Base-by-base conservation (phyloP, 2,113 vertebrate genomes). In the Chrysemys picta region DNA sequence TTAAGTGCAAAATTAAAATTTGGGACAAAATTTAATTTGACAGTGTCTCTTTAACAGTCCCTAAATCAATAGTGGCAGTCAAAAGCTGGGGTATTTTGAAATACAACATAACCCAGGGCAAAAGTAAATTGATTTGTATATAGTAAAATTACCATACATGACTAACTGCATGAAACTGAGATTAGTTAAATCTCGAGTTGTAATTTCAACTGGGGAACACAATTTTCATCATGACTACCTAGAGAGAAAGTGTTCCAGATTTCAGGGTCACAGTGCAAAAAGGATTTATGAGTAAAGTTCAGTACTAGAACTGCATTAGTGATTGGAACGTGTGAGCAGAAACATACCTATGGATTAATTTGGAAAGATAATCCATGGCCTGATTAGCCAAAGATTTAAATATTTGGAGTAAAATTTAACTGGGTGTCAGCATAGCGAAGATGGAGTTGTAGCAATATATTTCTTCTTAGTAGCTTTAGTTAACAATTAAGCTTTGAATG, bases 381-480 rank as follows among this genome's bases (percentile, higher is more conserved):
- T 92, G 84, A 94, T 89, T 94, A 96, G 57, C 69, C 87, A 88
- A 94, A 89, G 75, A 89, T 84, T 91, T 83, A 88, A 96, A 80
- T 85, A 82, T 19, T 4, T 62, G 38, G 87, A 92, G 38, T 82
- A 72, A 87, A 96, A 96, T 82, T 91, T 80, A n/a, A 29, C n/a
- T 9, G 5, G 65, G 24, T 53, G 31, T 85, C 57, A 93, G 65
- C 42, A 93, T 62, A 87, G 47, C 2, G 53, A 86, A 78, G 27
- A 76, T 84, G 49, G 82, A 89, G 25, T 78, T 78, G 4, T 47
- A 78, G 22, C 10, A 72, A 53, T 85, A 49, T 27, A 25, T 13
- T 94, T 24, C 21, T 6, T 91, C 80, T 80, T 84, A 50, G 47
- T 22, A 8, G 3, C 69, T 92, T 59, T 21, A 69, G n/a, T 38